Base-by-base conservation (phyloP, 2,113 vertebrate species). In the Etheostoma spectabile region DNA sequence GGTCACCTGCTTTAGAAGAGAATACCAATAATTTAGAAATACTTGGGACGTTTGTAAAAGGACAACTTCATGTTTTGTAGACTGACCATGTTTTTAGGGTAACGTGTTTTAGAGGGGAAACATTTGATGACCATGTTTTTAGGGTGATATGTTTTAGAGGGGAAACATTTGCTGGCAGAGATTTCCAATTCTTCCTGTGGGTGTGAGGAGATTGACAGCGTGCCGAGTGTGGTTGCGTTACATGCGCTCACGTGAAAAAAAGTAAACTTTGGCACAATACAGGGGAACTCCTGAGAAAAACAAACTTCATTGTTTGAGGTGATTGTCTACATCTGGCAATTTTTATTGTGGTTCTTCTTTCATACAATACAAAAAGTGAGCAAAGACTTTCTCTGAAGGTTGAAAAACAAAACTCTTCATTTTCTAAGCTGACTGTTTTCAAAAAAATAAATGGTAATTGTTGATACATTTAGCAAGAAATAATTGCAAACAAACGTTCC, bases 171-270 rank as follows among this genome's bases (percentile, higher is more conserved):
- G 30, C 33, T 74, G 59, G 52, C 0, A 0, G 3, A n/a, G 12
- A 22, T 56, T 66, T 56, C 56, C 22, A 38, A 21, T 64, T 77
- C 35, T 33, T 27, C 64, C 68, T 62, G 35, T 48, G 71, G 42
- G 56, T 79, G 66, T 68, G 70, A 63, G 33, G 66, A 45, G 80
- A 83, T 55, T n/a, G 72, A 77, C 52, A 74, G 68, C 1, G 12
- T 69, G 67, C 2, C 1, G 35, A 42, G 60, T 21, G 56, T 22
- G 62, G n/a, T 21, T 53, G 18, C n/a, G 55, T 52, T 73, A 38
- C 49, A 35, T 7, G 27, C 61, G 57, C n/a, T 42, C n/a, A 79
- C 60, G 45, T 42, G 45, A 80, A 80, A 83, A 8, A 86, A 7
- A 80, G n/a, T 70, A 10, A n/a, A 56, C 51, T 48, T 48, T 3